Evolutionary conservation across 2,113 vertebrate genomes (phyloP), one percentile per base, ranked within the genome.

Genomic region (Hemiscyllium ocellatum): DNA sequence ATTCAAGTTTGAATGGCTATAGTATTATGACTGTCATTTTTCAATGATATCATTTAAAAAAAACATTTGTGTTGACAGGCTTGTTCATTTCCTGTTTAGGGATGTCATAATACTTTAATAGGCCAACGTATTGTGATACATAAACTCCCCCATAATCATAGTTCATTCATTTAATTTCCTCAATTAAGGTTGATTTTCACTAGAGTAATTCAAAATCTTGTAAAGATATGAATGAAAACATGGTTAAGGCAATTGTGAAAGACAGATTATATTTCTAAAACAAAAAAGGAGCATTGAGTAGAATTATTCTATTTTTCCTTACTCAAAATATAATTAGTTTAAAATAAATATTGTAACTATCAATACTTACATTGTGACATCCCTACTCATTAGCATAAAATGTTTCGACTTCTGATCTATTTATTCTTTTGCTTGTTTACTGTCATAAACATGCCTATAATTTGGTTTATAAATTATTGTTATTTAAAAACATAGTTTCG

Each of bases 401-500:
- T 96, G 96, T 87, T 96, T 96, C 96, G 96, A 96, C 10, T 76
- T 97, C 97, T 96, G 96, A 96, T 96, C 42, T 97, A 96, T 96
- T 96, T 96, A 96, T 97, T 97, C 97, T 69, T 96, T 96, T 96
- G 96, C 69, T 47, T 95, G 94, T 95, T 95, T 95, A 76, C 69
- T 95, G 69, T 72, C 69, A 76, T 95, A 95, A 76, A 97, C 97
- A 95, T 96, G 96, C 96, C 96, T 97, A 97, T 97, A 97, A 97
- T 97, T 96, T 65, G 96, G 96, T 98, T 96, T 97, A 97, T 97
- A 97, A 98, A 97, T 97, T 97, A 97, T 97, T 96, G 97, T 97
- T 98, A 98, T 72, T 72, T 95, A 95, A 98, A 97, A 97, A 98
- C 98, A 98, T 98, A 98, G 98, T 98, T 98, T 98, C 42, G 97